A percentile compares a stretch with the other conserved stretches of the same genome.
Conservation (phyloP, 2,113 vertebrate species). For the Lonchura striata region DNA sequence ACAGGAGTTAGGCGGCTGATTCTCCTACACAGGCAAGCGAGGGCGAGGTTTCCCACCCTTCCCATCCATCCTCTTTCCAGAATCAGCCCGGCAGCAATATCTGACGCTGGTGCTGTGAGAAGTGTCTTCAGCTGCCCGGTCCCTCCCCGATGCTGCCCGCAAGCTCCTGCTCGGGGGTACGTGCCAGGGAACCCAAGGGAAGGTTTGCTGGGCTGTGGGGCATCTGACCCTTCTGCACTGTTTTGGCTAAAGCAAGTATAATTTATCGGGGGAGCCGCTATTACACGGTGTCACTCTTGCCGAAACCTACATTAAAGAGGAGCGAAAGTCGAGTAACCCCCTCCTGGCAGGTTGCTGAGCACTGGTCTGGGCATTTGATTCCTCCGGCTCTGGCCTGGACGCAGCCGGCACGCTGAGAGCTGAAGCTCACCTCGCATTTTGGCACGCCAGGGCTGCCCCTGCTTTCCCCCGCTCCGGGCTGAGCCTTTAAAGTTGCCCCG, state of each 20-base stretch:
- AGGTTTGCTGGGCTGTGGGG: neutral
- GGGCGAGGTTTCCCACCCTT: neutral
- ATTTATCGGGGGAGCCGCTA: neutral
- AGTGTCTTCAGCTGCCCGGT: neutral
- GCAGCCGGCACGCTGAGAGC: neutral
- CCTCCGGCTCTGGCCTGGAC: neutral
- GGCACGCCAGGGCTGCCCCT: neutral
- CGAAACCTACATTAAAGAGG: constrained; percentile 15
- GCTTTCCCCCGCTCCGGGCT: accelerated
- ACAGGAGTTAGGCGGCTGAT: neutral
- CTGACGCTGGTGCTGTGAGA: neutral
- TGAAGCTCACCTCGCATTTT: neutral
- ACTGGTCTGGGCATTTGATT: neutral
- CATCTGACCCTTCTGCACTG: neutral
- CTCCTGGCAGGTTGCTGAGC: neutral
- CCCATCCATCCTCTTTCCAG: neutral
- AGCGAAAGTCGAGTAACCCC: neutral
- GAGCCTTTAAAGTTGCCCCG: neutral
- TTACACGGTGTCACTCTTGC: neutral
- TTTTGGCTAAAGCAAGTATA: constrained; percentile 30
- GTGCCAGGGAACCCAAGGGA: neutral
- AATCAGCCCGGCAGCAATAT: constrained; percentile 3
- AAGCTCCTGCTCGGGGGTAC: neutral
- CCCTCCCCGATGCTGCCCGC: neutral
- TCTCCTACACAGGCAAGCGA: neutral